Conservation (phyloP, 1,140 invertebrate genomes). For the Ganaspis sp. region DNA sequence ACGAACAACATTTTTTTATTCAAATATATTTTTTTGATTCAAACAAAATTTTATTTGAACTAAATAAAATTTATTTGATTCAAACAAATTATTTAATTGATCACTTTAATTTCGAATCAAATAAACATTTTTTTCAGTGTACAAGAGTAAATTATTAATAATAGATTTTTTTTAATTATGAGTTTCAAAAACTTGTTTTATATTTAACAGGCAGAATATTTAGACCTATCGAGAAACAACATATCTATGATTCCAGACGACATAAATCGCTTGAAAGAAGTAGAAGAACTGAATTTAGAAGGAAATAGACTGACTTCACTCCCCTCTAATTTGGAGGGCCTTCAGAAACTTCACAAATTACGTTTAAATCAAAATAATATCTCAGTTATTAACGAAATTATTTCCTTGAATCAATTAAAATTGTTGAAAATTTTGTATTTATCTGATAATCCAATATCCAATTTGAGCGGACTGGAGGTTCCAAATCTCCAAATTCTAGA, state of each 20-base stretch:
- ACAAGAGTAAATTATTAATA: too few relatives aligned
- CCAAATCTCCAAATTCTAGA: slow-evolving; percentile 56
- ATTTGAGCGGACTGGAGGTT: slow-evolving; percentile 59
- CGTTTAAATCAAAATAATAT: slow-evolving; percentile 62
- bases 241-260: slow-evolving; percentile 54
- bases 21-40: too few relatives aligned
- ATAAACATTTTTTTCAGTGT: too few relatives aligned
- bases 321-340: slow-evolving; percentile 52
- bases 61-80: too few relatives aligned
- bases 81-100: too few relatives aligned
- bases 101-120: too few relatives aligned
- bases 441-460: slow-evolving; percentile 61
- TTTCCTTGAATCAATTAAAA: slow-evolving; percentile 54
- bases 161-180: too few relatives aligned
- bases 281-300: slow-evolving; percentile 64
- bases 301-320: slow-evolving; percentile 61
- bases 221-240: slow-evolving; percentile 66
- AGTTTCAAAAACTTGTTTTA: too few relatives aligned
- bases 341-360: slow-evolving; percentile 58
- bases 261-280: slow-evolving; percentile 57
- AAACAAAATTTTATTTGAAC: too few relatives aligned
- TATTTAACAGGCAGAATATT: slow-evolving; percentile 56
- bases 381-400: slow-evolving; percentile 42
- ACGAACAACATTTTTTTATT: too few relatives aligned
- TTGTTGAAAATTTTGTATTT: slow-evolving; percentile 60